Evolutionary conservation across 2,113 vertebrate genomes (phyloP).

Genomic region (Ctenodactylus gundi): DNA sequence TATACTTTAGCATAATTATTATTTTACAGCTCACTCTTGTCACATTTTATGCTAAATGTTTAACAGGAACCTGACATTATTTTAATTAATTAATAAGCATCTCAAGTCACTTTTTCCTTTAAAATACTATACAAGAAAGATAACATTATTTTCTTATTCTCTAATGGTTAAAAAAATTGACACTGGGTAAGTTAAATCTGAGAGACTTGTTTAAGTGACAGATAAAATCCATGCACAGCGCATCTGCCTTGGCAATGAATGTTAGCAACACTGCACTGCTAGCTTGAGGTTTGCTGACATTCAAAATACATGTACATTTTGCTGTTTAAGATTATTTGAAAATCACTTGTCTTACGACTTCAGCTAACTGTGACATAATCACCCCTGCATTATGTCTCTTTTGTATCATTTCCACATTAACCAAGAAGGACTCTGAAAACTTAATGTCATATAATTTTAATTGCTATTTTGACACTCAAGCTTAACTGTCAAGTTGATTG

Average conservation of each 20-base stretch:
- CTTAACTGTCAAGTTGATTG: background rate
- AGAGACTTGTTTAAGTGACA: background rate
- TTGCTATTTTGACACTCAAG: background rate
- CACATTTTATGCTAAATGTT: background rate
- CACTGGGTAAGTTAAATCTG: background rate
- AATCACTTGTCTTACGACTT: background rate
- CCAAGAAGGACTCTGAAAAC: background rate
- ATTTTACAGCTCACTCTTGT: background rate
- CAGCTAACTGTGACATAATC: background rate
- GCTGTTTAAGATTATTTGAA: background rate
- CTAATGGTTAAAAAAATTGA: background rate
- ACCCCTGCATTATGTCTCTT: background rate
- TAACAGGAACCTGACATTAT: background rate
- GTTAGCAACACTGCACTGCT: background rate
- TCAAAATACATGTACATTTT: background rate
- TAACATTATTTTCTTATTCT: background rate
- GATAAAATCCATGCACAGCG: background rate
- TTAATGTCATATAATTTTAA: background rate
- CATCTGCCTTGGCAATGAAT: background rate
- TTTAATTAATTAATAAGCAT: background rate
- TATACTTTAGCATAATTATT: background rate
- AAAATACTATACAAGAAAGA: background rate
- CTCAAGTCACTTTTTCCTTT: background rate
- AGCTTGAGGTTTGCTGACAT: background rate
- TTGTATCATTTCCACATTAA: background rate